Evolutionary conservation across 92 coral and sea anemone genomes (phyloP), one percentile per base, ranked within the genome.

Genomic region (Actinostola sp.): DNA sequence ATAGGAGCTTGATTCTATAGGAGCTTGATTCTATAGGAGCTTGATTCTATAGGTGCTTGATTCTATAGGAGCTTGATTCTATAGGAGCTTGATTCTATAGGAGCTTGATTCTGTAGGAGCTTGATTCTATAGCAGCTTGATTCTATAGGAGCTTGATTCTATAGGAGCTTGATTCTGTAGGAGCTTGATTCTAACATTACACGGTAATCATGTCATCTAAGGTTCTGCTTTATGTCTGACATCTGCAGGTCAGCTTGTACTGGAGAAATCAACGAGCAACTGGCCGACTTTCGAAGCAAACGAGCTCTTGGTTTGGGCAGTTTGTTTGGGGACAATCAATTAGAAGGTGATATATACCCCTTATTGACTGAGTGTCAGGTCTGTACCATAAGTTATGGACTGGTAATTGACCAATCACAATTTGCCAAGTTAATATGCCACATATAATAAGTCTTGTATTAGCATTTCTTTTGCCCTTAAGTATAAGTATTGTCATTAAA

Each of bases 241-340:
- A 32, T 53, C 66, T 51, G 17, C 71, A 94, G 98, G 72, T 76
- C 64, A 29, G 88, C 90, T 60, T 97, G 97, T 24, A 89, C 86
- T 15, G 78, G 74, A 15, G 97, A 91, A 67, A 82, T 94, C 68
- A 86, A 86, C 63, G 92, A 89, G 24, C 83, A 79, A 38, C 77
- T 94, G 53, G 89, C 97, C 26, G 98, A 92, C 77, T 94, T 94
- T 58, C 76, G 98, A 76, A 89, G 84, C 67, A 94, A 94, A 73
- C 67, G 98, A 63, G 98, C 97, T 61, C 97, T 94, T 84, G 98
- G 98, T 11, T 82, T 94, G 34, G 98, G 98, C 12, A 92, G 98
- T 72, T 72, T 94, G 71, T 94, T 91, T 88, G 98, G 98, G 1
- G 98, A 94, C 73, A 97, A 94, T 78, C 97, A 94, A 46, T 82